phyloP scores from a whole-genome alignment of 2,113 vertebrate species.

The Myocastor coypus region DNA sequence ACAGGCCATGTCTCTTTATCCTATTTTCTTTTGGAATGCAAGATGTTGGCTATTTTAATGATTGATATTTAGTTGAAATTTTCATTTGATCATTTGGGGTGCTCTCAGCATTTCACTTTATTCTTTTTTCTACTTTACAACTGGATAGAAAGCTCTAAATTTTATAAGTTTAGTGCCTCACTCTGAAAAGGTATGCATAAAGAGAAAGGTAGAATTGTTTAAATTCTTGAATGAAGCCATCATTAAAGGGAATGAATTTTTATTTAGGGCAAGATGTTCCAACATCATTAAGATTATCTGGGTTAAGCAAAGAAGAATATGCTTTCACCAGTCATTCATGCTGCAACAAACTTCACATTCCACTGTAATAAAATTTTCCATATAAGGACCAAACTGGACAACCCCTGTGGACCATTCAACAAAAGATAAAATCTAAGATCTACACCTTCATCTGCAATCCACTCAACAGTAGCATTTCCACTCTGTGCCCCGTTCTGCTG shows the following conservation, averaged over 20 bases:
- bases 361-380: background rate
- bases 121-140: conserved; percentile 16
- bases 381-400: background rate
- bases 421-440: background rate
- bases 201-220: background rate
- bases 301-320: background rate
- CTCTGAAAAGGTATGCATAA: conserved; percentile 14
- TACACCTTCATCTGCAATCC: background rate
- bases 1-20: background rate
- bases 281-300: background rate
- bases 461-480: background rate
- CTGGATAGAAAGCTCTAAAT: background rate
- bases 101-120: background rate
- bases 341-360: background rate
- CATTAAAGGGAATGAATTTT: background rate
- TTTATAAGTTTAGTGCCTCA: background rate
- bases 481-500: conserved; percentile 42
- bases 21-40: background rate
- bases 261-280: background rate
- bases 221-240: background rate
- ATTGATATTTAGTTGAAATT: conserved; percentile 25
- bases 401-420: background rate
- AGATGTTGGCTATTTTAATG: background rate
- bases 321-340: background rate
- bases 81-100: conserved; percentile 23